Evolutionary conservation across 2,888 invertebrate species (phyloP).

Genomic region (Leptopilina myrica): DNA sequence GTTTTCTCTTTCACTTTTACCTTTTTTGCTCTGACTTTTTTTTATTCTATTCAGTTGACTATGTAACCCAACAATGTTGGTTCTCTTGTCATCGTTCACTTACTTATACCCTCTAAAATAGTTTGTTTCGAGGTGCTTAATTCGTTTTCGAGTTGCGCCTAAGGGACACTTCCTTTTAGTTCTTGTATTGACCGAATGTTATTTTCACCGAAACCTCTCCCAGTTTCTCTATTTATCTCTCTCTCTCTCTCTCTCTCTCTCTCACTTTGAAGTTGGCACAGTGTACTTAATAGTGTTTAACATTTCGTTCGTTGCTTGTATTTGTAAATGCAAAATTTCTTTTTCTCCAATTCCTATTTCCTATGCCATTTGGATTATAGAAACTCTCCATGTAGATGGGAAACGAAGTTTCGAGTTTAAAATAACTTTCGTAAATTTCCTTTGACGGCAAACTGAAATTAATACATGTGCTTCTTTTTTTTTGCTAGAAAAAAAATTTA

Average conservation of each 20-base stretch:
- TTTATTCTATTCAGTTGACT: neutral
- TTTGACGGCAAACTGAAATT: constrained; percentile 1
- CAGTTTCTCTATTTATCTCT: no score
- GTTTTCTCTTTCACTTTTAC: neutral
- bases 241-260: no score
- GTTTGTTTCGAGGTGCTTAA: constrained; percentile 44
- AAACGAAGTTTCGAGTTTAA: constrained; percentile 4
- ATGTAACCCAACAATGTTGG: neutral
- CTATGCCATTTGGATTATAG: neutral
- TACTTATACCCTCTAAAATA: constrained; percentile 39
- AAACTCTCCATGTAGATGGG: neutral
- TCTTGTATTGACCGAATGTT: constrained; percentile 39
- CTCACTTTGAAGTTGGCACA: constrained; percentile 40
- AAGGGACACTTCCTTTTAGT: constrained; percentile 40
- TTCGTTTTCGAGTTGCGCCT: constrained; percentile 39
- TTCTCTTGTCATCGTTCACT: constrained; percentile 37
- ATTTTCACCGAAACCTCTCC: constrained; percentile 41
- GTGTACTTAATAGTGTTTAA: constrained; percentile 44
- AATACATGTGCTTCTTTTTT: neutral
- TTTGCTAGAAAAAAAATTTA: no score
- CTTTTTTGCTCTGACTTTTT: neutral
- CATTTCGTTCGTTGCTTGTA: constrained; percentile 36
- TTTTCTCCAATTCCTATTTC: neutral
- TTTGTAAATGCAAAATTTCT: constrained; percentile 26
- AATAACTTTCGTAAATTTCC: neutral